These are phyloP conservation scores for Sciurus carolinensis DNA, from an alignment of 2,797 vertebrate species.

Conservation along the genomic window DNA sequence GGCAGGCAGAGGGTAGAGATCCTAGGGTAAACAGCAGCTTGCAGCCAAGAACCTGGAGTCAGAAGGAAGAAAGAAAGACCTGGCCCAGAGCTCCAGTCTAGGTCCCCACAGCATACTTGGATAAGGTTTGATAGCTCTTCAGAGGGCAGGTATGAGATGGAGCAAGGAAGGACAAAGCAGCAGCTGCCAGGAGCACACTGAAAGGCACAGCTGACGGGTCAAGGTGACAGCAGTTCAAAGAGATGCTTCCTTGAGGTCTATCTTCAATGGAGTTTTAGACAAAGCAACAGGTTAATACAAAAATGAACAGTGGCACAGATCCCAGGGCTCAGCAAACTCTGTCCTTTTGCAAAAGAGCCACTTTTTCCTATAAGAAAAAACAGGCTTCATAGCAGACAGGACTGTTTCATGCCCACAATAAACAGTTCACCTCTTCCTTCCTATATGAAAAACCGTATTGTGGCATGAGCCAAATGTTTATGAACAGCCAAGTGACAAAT, in stretches of 20 bases:
- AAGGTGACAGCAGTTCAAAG: not conserved
- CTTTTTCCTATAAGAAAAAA: no score
- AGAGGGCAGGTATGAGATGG: not conserved
- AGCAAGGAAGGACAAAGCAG: not conserved
- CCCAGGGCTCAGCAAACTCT: not conserved
- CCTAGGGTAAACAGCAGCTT: not conserved
- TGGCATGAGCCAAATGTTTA: not conserved
- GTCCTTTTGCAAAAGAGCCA: not conserved
- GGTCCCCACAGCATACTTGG: not conserved
- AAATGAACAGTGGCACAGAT: not conserved
- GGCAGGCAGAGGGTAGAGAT: not conserved
- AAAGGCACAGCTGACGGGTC: not conserved
- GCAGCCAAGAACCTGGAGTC: not conserved
- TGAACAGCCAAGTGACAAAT: not conserved
- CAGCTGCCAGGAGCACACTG: not conserved
- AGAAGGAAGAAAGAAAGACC: not conserved
- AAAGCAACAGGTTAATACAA: not conserved
- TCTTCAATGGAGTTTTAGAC: not conserved
- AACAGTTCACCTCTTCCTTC: not conserved
- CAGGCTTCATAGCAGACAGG: not conserved
- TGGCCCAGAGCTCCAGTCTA: not conserved
- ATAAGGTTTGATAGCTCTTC: not conserved
- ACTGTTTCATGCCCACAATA: not conserved
- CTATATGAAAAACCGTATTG: not conserved
- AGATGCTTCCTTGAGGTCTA: not conserved